phyloP scores from a whole-genome alignment of 1,140 invertebrate species.

The Pogonognathellus flavescens region DNA sequence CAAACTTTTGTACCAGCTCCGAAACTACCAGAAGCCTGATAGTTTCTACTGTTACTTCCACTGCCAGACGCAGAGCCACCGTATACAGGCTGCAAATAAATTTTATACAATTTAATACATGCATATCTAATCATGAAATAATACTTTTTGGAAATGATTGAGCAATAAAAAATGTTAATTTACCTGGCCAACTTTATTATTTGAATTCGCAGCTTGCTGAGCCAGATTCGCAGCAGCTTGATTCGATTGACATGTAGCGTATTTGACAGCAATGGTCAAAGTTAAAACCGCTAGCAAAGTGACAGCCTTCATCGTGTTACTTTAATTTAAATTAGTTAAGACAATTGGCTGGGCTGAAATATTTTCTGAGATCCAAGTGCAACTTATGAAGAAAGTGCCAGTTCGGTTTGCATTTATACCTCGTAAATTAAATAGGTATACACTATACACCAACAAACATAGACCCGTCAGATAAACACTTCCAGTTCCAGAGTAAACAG shows the following conservation, averaged over 20 bases:
- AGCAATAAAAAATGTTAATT: neutral
- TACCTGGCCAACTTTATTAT: neutral
- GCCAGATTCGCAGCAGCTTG: neutral
- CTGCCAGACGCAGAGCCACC: neutral
- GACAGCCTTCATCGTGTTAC: neutral
- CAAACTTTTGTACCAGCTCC: slow-evolving; percentile 54
- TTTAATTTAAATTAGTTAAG: neutral
- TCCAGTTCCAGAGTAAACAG: no score
- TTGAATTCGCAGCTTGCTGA: neutral
- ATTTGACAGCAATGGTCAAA: neutral
- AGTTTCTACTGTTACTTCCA: neutral
- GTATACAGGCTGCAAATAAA: neutral
- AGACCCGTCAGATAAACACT: no score
- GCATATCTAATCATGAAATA: neutral
- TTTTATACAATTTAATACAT: neutral
- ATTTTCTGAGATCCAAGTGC: neutral
- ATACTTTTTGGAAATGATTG: neutral
- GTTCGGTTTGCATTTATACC: neutral
- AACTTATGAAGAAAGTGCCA: no score
- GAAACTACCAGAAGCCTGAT: neutral
- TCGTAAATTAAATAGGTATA: neutral
- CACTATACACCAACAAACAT: no score
- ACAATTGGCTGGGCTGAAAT: neutral
- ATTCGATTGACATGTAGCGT: neutral
- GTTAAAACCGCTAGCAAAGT: neutral